Base-by-base conservation (phyloP, 1,140 invertebrate genomes). In the Hylaeus volcanicus region DNA sequence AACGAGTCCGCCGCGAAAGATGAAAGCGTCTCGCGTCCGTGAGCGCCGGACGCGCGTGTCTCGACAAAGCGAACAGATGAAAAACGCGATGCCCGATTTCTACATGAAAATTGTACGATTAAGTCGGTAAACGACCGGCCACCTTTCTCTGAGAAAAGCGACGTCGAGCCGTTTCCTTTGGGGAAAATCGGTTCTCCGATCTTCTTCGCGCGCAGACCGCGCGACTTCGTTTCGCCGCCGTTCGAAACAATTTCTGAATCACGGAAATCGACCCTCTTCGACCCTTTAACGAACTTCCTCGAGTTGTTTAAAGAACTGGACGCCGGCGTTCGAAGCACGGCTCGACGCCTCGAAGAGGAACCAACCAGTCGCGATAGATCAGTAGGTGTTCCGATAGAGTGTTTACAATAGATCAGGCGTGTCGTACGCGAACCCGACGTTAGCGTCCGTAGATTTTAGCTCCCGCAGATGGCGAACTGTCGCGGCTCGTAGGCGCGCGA, bases 331-430 rank as follows among this genome's bases (percentile, higher is more conserved):
- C 12, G 15, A 56, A n/a, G 26, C 26, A 12, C 63, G 39, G 2
- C 12, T 45, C 63, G 61, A 64, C 6, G 37, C 15, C 15, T 43
- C 26, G 63, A 66, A 45, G 51, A 48, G 74, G 63, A 39, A 68
- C n/a, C 73, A 41, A 41, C 15, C 26, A 61, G 15, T 77, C 65
- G 65, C 45, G 15, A 58, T 71, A 78, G 75, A 70, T 61, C 56
- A 26, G 45, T 53, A 70, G 65, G 15, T 61, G 15, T 37, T 26
- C 37, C 14, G 39, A 55, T 12, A 68, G 14, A 8, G 14, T 3
- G 45, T 51, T 51, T 51, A 43, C 3, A 12, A 41, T 55, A 37
- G 48, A 26, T 26, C 26, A 26, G 26, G 26, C 26, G 26, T 26
- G 26, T 26, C 26, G 26, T 55, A 58, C 26, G 6, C 37, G 63